Evolutionary conservation across 2,113 vertebrate genomes (phyloP).

Genomic region (Plotosus lineatus): DNA sequence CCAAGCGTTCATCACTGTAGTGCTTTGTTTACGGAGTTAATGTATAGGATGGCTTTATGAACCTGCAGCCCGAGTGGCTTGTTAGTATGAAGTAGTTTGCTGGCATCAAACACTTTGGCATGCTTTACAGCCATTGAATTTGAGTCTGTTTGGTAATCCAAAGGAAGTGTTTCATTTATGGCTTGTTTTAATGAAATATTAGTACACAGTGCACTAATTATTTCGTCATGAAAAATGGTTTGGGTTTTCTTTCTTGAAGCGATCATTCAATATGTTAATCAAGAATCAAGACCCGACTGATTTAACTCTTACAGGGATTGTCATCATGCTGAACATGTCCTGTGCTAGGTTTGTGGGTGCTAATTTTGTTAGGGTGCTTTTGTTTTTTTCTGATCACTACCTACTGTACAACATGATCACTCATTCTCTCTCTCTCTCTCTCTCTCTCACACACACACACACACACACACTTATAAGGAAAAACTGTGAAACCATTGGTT

Average conservation of each 20-base stretch:
- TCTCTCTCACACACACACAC: no score
- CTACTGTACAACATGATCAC: no score
- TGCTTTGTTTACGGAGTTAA: slow-evolving; percentile 42
- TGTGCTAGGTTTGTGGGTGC: background rate
- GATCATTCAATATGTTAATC: background rate
- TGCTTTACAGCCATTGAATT: slow-evolving; percentile 6
- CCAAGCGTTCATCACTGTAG: slow-evolving; percentile 27
- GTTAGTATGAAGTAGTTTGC: slow-evolving; percentile 6
- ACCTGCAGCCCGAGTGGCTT: slow-evolving; percentile 14
- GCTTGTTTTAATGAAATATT: background rate
- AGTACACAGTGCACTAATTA: background rate
- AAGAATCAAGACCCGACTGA: background rate
- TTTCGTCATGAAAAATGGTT: background rate
- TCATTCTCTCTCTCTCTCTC: no score
- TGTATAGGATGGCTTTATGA: slow-evolving; percentile 34
- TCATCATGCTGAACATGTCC: background rate
- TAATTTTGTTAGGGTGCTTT: background rate
- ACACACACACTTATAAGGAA: no score
- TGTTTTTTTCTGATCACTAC: background rate
- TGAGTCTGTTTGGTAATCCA: background rate
- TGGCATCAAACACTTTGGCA: slow-evolving; percentile 6
- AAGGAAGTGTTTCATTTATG: slow-evolving; percentile 5
- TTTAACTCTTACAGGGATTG: background rate
- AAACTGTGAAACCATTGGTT: no score
- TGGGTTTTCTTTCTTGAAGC: background rate